These are phyloP conservation scores for Pterocles orientalis DNA, from an alignment of 2,113 vertebrate species.

Conservation along the genomic window DNA sequence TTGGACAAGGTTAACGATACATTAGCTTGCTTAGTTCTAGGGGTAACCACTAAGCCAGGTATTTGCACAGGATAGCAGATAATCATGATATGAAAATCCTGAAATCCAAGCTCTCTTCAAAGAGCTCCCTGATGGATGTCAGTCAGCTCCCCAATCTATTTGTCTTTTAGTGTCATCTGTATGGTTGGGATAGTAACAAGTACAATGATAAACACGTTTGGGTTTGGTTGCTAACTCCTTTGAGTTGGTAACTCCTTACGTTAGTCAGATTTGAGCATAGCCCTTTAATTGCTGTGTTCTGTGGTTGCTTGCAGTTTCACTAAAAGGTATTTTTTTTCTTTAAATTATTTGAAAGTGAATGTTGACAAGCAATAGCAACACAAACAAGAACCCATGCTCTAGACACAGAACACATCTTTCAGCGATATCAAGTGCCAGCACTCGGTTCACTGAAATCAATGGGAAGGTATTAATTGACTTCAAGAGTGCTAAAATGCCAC, in stretches of 20 bases:
- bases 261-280: background rate
- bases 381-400: background rate
- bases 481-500: background rate
- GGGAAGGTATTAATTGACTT: background rate
- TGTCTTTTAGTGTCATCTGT: background rate
- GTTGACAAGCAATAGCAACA: background rate
- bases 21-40: background rate
- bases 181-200: background rate
- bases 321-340: background rate
- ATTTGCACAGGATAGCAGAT: background rate
- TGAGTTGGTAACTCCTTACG: background rate
- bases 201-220: background rate
- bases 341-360: background rate
- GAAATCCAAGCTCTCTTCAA: background rate
- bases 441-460: background rate
- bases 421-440: background rate
- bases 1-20: background rate
- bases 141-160: background rate
- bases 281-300: background rate
- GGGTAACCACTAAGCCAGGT: background rate
- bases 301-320: background rate
- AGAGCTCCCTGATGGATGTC: background rate
- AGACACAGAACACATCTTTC: background rate
- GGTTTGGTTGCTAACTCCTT: background rate
- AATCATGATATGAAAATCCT: background rate